Percentiles rank a stretch among this genome's conserved stretches.
Conservation (phyloP, 2,113 vertebrate genomes). For the Tachuris rubrigastra region DNA sequence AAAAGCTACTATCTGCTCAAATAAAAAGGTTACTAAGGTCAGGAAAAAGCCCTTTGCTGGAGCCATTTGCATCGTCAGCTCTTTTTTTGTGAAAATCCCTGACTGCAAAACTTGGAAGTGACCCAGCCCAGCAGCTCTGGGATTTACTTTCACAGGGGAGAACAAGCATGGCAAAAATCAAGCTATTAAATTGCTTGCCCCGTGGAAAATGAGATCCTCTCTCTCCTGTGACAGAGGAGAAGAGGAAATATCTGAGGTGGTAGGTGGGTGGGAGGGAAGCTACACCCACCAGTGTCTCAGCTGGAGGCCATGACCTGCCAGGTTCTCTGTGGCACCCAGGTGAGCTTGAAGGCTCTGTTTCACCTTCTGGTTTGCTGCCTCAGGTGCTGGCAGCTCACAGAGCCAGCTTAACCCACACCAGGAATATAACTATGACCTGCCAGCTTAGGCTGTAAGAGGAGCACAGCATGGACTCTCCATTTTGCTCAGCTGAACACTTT, state of each 20-base stretch:
- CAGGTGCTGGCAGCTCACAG: neutral
- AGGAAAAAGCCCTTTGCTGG: neutral
- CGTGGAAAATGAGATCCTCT: neutral
- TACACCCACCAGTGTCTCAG: neutral
- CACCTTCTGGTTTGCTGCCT: neutral
- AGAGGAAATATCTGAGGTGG: neutral
- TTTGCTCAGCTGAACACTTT: neutral
- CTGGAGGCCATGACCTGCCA: fast-evolving
- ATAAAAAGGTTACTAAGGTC: neutral
- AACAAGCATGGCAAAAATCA: neutral
- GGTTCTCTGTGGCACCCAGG: neutral
- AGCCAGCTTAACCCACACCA: neutral
- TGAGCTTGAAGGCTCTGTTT: neutral
- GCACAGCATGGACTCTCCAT: neutral
- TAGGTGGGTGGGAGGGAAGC: neutral
- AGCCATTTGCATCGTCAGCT: neutral
- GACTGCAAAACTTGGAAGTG: neutral
- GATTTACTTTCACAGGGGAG: neutral
- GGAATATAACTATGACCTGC: neutral
- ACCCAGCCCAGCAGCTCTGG: neutral
- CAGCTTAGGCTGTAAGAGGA: neutral
- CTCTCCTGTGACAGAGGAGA: neutral
- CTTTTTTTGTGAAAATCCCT: neutral
- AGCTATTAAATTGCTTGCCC: neutral
- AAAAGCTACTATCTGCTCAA: neutral